Conservation (phyloP, 2,797 vertebrate genomes). For the Enteromius mattozi region DNA sequence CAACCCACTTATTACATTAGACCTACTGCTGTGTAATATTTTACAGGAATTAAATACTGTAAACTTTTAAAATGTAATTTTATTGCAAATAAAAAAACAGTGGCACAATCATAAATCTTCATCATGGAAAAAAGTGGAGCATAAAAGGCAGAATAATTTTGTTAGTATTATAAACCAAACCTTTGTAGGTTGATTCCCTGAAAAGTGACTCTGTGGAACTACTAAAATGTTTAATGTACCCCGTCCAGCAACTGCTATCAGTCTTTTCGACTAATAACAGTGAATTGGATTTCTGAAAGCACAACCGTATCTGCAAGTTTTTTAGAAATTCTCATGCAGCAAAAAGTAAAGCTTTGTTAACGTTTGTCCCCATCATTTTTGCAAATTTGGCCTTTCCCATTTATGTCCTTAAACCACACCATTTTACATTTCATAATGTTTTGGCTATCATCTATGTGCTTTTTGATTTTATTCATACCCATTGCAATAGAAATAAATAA, state of each 20-base stretch:
- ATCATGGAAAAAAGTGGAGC: background rate
- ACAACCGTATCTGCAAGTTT: background rate
- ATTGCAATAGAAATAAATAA: background rate
- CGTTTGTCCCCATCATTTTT: background rate
- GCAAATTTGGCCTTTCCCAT: background rate
- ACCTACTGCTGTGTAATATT: background rate
- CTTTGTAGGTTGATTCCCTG: background rate
- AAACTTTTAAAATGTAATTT: background rate
- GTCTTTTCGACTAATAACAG: background rate
- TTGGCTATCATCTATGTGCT: background rate
- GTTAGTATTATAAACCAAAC: background rate
- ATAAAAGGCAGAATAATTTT: background rate
- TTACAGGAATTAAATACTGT: background rate
- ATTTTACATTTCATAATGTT: background rate
- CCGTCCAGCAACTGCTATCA: background rate
- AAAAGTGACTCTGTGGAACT: background rate
- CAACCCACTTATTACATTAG: slow-evolving; percentile 14
- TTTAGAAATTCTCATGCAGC: background rate
- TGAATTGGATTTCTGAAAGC: background rate
- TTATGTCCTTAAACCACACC: background rate
- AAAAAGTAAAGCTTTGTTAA: background rate
- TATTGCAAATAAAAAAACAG: slow-evolving; percentile 8
- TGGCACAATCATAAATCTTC: background rate
- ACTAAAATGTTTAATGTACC: background rate
- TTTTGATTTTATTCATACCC: background rate